phyloP scores from a whole-genome alignment of 2,888 invertebrate species.

The Zonitis immaculata region DNA sequence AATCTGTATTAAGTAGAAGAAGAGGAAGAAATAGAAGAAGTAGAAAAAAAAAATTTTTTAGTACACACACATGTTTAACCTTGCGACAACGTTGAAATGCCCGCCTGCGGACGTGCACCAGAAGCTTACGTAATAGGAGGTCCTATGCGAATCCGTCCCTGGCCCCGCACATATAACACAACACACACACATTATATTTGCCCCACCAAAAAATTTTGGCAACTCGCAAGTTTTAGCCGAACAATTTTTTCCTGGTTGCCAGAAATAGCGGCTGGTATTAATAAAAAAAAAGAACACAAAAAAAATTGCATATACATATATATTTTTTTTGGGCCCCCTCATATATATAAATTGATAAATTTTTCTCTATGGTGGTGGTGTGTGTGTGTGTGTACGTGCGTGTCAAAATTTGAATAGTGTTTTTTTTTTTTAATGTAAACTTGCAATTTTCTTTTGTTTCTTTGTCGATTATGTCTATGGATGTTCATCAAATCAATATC shows the following conservation, averaged over 20 bases:
- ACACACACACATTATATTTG: constrained; percentile 35
- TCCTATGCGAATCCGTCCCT: constrained; percentile 40
- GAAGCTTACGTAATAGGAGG: constrained; percentile 45
- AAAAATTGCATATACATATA: too few species aligned
- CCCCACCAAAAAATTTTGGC: constrained; percentile 42
- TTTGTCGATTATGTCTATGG: too few species aligned
- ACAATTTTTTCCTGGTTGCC: constrained; percentile 49
- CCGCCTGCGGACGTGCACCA: constrained; percentile 40
- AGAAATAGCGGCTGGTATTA: constrained; percentile 45
- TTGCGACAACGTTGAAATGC: constrained; percentile 35
- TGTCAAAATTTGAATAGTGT: too few species aligned
- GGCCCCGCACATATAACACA: constrained; percentile 31
- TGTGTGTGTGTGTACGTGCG: constrained; percentile 10
- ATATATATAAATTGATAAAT: too few species aligned
- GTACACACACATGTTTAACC: constrained; percentile 27
- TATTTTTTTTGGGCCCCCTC: too few species aligned
- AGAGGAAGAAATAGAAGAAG: too few species aligned
- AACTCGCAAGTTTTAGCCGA: constrained; percentile 42
- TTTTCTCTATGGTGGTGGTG: constrained; percentile 11
- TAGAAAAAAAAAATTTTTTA: too few species aligned
- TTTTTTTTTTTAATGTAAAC: too few species aligned
- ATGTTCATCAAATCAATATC: too few species aligned
- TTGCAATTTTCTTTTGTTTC: too few species aligned
- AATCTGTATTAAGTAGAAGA: too few species aligned
- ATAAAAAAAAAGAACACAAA: constrained; percentile 3